A percentile compares a stretch with the other conserved stretches of the same genome.
phyloP scores from a whole-genome alignment of 2,888 invertebrate genomes.

The Ormia ochracea region DNA sequence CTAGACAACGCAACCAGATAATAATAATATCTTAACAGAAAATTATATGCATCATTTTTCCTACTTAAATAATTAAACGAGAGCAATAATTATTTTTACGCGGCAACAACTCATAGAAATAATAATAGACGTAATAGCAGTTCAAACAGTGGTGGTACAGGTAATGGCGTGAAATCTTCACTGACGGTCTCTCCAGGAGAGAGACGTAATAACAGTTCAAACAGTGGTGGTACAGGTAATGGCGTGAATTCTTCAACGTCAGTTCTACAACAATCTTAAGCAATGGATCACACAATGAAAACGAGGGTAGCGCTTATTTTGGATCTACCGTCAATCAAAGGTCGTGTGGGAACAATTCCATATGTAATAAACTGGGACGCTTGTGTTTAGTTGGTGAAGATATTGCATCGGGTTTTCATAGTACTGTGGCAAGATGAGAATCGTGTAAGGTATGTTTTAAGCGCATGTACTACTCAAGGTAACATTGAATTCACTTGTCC shows the following conservation, averaged over 20 bases:
- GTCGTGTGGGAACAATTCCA: conserved; percentile 79
- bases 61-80: too few species aligned
- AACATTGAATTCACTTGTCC: conserved; percentile 99
- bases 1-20: too few species aligned
- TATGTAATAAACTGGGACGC: conserved; percentile 80
- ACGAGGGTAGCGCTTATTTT: conserved; percentile 54
- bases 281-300: conserved; percentile 66
- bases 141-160: conserved; percentile 52
- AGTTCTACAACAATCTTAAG: conserved; percentile 87
- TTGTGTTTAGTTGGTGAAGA: conserved; percentile 97
- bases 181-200: conserved; percentile 82
- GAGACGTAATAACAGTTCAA: conserved; percentile 82
- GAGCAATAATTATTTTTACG: too few species aligned
- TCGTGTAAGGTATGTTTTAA: conserved; percentile 99
- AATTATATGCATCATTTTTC: too few species aligned
- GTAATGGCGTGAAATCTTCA: conserved; percentile 69
- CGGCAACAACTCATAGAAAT: conserved; percentile 63
- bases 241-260: conserved; percentile 72
- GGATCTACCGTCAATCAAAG: conserved; percentile 80
- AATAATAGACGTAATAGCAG: conserved; percentile 56
- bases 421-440: conserved; percentile 97
- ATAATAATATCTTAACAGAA: too few species aligned
- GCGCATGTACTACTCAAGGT: conserved; percentile 97
- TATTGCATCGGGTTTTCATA: conserved; percentile 96
- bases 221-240: conserved; percentile 53